Base-by-base conservation (phyloP, 64 coral and sea anemone genomes). In the Platygyra sinensis region DNA sequence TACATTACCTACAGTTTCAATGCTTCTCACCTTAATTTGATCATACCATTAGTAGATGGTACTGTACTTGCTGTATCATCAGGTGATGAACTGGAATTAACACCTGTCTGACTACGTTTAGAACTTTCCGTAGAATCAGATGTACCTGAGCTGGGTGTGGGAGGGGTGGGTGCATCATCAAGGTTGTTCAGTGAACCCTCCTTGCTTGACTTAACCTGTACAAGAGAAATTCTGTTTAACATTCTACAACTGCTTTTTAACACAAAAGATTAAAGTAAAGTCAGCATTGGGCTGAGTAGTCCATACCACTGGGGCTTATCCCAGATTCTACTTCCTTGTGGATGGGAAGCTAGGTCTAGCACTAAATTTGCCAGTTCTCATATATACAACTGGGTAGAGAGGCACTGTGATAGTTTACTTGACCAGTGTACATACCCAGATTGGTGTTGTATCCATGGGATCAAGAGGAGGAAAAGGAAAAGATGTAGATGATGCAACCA, bases 391-490 rank as follows among this genome's bases (percentile, higher is more conserved):
- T 46, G 42, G 42, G 42, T 46, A 5, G 42, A 46, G 42, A 46
- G 33, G 33, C 33, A 36, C 42, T 46, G 42, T 46, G 42, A 46
- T 0, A 73, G 31, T 0, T 5, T 25, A 83, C 80, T 74, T 29
- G 57, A 4, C 9, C 22, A 49, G 22, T 24, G 38, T 51, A 59
- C 97, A 94, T 74, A 99, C 97, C 97, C 97, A 95, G 30, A 99
- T 92, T 27, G 97, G 97, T 19, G 94, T 95, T 20, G 97, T 99
- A 55, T 99, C 97, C 97, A 99, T 99, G 24, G 97, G 97, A 91
- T 99, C 94, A 52, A 93, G 85, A 50, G 94, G 97, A 20, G 97
- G 97, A 25, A 98, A 98, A 33, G 96, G 96, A 87, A 99, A 96
- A 39, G 94, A 90, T 25, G 97, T 92, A 8, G 97, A 95, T 16